Base-by-base conservation (phyloP, 2,113 vertebrate genomes). In the Tragelaphus imberbis region DNA sequence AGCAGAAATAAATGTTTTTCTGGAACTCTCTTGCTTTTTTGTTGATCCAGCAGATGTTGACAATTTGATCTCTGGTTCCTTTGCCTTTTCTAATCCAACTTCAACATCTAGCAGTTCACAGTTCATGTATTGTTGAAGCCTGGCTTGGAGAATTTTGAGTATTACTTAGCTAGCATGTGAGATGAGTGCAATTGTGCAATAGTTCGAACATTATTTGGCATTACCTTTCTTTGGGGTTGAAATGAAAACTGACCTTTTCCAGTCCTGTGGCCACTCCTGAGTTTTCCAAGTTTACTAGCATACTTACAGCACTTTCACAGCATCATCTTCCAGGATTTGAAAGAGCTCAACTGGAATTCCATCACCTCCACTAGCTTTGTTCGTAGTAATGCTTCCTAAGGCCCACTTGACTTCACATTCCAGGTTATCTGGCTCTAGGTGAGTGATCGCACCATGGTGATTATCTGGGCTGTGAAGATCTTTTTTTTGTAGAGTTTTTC, bases 181-280 rank as follows among this genome's bases (percentile, higher is more conserved):
- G 33, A 10, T 68, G 33, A 21, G 4, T 21, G 4, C 33, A n/a
- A 10, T n/a, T n/a, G 65, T 68, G 63, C 0, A 0, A 16, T 19
- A 19, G 16, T 68, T 68, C 19, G 63, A 68, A 9, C 63, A 68
- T 68, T 68, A 4, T 68, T 68, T n/a, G 33, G 33, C 33, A 36
- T 21, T 68, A 8, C 33, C 33, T 36, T 68, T 68, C 33, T 68
- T 68, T 36, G 65, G 33, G 65, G 4, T 19, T 68, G 33, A 17
- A 36, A 68, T 19, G 33, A 68, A 68, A 68, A 68, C 16, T 68
- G 33, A 68, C 8, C 16, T 68, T 68, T 68, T n/a, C 65, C 33
- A 68, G 33, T 10, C 65, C 33, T 68, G 33, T 68, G 33, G 16
- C 33, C 65, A n/a, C 65, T 68, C 33, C 17, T 36, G 33, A 68